Evolutionary conservation across 2,888 invertebrate species (phyloP), one percentile per base, ranked within the genome.

Genomic region (Leptopilina drosophilae): DNA sequence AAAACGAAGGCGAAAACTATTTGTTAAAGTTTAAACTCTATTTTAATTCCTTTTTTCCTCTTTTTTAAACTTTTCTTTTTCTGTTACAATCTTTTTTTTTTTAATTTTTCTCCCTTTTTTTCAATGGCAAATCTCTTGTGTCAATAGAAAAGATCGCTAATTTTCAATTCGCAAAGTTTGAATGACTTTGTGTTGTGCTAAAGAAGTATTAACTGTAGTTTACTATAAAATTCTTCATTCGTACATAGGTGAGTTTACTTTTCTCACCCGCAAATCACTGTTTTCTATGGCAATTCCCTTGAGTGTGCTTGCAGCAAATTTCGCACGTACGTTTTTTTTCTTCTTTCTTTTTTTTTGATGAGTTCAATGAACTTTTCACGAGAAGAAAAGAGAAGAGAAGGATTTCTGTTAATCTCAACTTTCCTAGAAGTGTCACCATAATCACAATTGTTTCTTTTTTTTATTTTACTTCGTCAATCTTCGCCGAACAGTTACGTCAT

Each of bases 391-490:
- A n/a, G n/a, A n/a, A 33, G 33, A 33, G 33, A 78, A 20, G 77
- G 77, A 67, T 59, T 11, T 77, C 64, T 78, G 77, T 73, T 76
- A 59, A 76, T 46, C 79, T 76, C 53, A 33, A 65, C 33, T 83
- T 87, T 82, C 84, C 75, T 79, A 80, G 85, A 85, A 85, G 81
- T 83, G 86, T 85, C 84, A 82, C 84, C 84, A 82, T 82, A 85
- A 79, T 81, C 83, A 83, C 85, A 82, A 33, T 33, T 33, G 33
- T 33, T 33, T 20, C 20, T 33, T 33, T 33, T 33, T 33, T 33
- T 33, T 33, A 3, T 33, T 42, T 82, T 84, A 82, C 81, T 81
- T 79, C 59, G 66, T 77, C 75, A 80, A 76, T 78, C 79, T 83
- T 81, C 83, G 76, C 42, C 42, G 42, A 49, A 83, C 73, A 77